These are phyloP conservation scores for Endotricha flammealis DNA, from an alignment of 2,888 invertebrate genomes.

Conservation along the genomic window DNA sequence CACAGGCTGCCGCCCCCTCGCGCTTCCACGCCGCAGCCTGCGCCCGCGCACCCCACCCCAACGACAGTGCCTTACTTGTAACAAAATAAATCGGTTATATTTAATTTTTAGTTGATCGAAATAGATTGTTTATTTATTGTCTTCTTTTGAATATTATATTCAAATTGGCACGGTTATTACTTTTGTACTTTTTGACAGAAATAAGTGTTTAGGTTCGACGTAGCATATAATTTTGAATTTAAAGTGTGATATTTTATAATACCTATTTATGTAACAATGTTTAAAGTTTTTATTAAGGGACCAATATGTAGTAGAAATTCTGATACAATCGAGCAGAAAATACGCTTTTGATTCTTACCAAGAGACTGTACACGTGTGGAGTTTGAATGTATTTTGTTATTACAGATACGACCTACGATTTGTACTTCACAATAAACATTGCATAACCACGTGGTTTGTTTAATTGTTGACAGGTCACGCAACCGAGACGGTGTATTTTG, in stretches of 20 bases:
- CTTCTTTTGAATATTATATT: slow-evolving; percentile 70
- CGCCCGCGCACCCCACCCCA: slow-evolving; percentile 32
- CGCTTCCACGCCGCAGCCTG: slow-evolving; percentile 44
- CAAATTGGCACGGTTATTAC: slow-evolving; percentile 74
- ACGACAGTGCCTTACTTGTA: slow-evolving; percentile 70
- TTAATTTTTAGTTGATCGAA: slow-evolving; percentile 75
- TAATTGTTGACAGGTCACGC: slow-evolving; percentile 46
- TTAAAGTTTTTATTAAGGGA: slow-evolving; percentile 76
- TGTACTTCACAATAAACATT: slow-evolving; percentile 59
- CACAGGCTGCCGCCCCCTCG: slow-evolving; percentile 36
- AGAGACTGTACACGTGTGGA: slow-evolving; percentile 60
- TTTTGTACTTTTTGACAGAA: slow-evolving; percentile 75
- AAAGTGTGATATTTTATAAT: slow-evolving; percentile 79
- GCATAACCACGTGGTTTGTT: slow-evolving; percentile 62
- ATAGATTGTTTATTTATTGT: slow-evolving; percentile 78
- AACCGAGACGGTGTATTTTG: slow-evolving; percentile 57
- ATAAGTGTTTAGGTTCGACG: slow-evolving; percentile 71
- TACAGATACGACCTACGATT: slow-evolving; percentile 46
- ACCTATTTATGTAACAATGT: slow-evolving; percentile 72
- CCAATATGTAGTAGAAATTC: slow-evolving; percentile 77
- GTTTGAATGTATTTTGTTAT: slow-evolving; percentile 49
- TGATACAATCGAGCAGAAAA: slow-evolving; percentile 53
- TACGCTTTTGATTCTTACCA: slow-evolving; percentile 57
- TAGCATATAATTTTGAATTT: slow-evolving; percentile 76
- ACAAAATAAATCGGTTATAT: slow-evolving; percentile 70